Base-by-base conservation (phyloP, 1,140 invertebrate species). In the Drosophila baimaii region DNA sequence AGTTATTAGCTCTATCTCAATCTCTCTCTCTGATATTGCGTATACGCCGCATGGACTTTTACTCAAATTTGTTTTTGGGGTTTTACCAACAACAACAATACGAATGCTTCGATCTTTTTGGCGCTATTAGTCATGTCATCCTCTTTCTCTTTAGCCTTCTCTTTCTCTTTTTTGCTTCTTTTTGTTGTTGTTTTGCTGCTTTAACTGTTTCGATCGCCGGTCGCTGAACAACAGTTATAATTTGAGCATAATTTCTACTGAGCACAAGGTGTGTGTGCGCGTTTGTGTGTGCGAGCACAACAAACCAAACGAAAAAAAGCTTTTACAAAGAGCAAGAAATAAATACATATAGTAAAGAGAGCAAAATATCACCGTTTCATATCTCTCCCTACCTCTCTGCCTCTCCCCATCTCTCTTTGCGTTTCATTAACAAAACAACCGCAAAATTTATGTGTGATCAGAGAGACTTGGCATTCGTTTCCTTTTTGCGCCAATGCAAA, bases 341-440 rank as follows among this genome's bases (percentile, higher is more conserved):
- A 52, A 51, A 56, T 56, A 52, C 31, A 56, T 56, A 41, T 65
- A 79, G 55, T 61, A 64, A 62, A 84, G 77, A 68, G 63, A 61
- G 39, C 52, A 49, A 58, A 54, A 54, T 54, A 54, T 54, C 51
- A 54, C 51, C 29, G 46, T 49, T 49, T 49, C 46, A 47, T 47
- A 47, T 47, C 46, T 3, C 46, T 25, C 46, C 5, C 46, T 2
- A 7, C 19, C 19, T 4, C 13, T 5, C 13, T 8, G 29, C 5
- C 29, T 12, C 49, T 33, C 61, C 9, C 56, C 44, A 19, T 43
- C 55, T 65, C 51, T 82, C 46, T 73, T 63, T 57, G 77, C 63
- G 71, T 86, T 86, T 86, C 82, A 86, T 86, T 88, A 86, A 86
- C 79, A 88, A 88, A 88, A 89, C 83, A 88, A 75, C 72, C 81